phyloP scores from a whole-genome alignment of 2,113 vertebrate species.

The Halcyon senegalensis region DNA sequence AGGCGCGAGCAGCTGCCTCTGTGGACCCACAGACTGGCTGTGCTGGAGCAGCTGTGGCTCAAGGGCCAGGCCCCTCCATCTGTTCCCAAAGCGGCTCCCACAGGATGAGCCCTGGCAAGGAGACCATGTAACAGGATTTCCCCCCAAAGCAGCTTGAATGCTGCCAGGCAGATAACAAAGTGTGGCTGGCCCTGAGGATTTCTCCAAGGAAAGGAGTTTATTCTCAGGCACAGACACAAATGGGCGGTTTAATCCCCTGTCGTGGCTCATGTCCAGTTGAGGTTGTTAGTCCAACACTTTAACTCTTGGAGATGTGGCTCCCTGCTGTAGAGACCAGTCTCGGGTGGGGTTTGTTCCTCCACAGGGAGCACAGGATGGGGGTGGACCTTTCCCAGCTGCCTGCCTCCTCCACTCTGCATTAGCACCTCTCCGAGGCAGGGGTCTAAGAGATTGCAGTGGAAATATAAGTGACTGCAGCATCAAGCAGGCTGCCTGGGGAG shows the following conservation, averaged over 20 bases:
- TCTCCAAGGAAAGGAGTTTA: slow-evolving; percentile 41
- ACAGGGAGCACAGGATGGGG: neutral
- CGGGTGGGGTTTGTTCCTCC: neutral
- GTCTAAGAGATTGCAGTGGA: neutral
- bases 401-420: neutral
- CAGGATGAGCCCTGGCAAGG: neutral
- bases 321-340: neutral
- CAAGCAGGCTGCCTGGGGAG: no score
- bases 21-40: neutral
- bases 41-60: neutral
- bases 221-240: neutral
- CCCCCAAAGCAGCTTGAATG: slow-evolving; percentile 40
- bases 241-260: neutral
- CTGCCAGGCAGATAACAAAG: slow-evolving; percentile 32
- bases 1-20: neutral
- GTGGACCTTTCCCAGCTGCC: neutral
- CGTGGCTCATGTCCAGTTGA: neutral
- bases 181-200: slow-evolving; percentile 10
- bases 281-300: neutral
- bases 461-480: neutral
- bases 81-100: neutral
- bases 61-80: slow-evolving; percentile 6
- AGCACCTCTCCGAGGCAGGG: neutral
- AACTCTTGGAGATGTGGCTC: neutral
- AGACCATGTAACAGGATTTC: slow-evolving; percentile 35